Evolutionary conservation across 1,140 invertebrate genomes (phyloP).

Genomic region (Belonocnema kinseyi): DNA sequence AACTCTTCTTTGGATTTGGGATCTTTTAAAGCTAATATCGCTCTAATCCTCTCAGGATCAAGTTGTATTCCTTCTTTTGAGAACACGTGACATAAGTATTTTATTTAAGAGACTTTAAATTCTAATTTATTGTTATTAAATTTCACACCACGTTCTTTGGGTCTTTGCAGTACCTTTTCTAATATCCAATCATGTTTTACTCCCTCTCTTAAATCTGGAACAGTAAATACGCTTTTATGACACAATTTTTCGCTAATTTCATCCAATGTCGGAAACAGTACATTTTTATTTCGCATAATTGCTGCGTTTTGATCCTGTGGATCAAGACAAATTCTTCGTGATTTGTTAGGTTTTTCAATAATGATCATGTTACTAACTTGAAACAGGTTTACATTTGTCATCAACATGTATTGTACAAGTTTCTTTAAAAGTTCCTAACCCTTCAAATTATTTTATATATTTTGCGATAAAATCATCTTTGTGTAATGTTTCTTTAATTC

Average conservation of each 20-base stretch:
- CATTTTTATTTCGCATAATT: conserved; percentile 63
- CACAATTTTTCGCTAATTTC: conserved; percentile 66
- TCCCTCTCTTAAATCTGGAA: conserved; percentile 71
- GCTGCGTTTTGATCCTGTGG: conserved; percentile 72
- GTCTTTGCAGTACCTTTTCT: too few relatives aligned
- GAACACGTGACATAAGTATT: too few relatives aligned
- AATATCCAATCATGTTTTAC: conserved; percentile 65
- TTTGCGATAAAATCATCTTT: conserved; percentile 36
- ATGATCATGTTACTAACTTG: too few relatives aligned
- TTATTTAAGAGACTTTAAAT: too few relatives aligned
- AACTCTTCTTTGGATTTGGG: too few relatives aligned
- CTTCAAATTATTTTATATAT: conserved; percentile 42
- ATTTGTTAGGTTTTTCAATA: too few relatives aligned
- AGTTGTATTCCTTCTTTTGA: too few relatives aligned
- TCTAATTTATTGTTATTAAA: too few relatives aligned
- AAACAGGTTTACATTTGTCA: conserved; percentile 37
- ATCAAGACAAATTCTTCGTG: conserved; percentile 75
- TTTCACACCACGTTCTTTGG: too few relatives aligned
- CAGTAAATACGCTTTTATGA: conserved; percentile 69
- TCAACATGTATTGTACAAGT: conserved; percentile 38
- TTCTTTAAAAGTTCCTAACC: conserved; percentile 33
- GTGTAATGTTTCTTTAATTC: neutral
- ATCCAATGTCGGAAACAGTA: conserved; percentile 68
- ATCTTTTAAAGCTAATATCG: too few relatives aligned
- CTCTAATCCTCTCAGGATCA: too few relatives aligned